These are phyloP conservation scores for Chaenodraco wilsoni DNA, from an alignment of 2,797 vertebrate genomes.

Conservation along the genomic window DNA sequence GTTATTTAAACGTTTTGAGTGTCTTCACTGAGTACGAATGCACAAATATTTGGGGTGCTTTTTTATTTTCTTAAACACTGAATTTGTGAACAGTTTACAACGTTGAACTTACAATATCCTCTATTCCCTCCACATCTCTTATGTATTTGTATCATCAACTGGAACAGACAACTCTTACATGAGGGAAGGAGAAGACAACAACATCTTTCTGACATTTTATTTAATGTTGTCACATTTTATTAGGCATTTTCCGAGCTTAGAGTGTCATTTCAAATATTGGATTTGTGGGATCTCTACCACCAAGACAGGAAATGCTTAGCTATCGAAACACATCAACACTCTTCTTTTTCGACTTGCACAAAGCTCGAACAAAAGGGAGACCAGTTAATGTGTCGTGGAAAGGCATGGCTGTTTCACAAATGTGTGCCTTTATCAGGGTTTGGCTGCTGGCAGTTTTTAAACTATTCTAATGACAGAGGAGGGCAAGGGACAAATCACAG, in stretches of 20 bases:
- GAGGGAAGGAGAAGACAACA: slow-evolving; percentile 10
- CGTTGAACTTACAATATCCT: slow-evolving; percentile 34
- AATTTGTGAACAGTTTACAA: slow-evolving; percentile 56
- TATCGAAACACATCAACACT: slow-evolving; percentile 17
- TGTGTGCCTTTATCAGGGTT: slow-evolving; percentile 81
- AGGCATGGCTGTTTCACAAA: slow-evolving; percentile 70
- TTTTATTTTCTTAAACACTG: slow-evolving; percentile 58
- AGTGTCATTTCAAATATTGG: slow-evolving; percentile 36
- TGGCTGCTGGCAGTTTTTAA: slow-evolving; percentile 67
- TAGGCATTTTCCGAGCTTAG: slow-evolving; percentile 23
- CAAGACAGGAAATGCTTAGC: slow-evolving; percentile 12
- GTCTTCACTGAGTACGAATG: slow-evolving; percentile 26
- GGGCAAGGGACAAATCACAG: slow-evolving; percentile 33
- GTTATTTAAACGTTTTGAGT: slow-evolving; percentile 33
- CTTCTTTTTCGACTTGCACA: slow-evolving; percentile 36
- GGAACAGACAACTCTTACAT: slow-evolving; percentile 41
- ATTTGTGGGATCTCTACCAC: slow-evolving; percentile 17
- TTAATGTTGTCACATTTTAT: slow-evolving; percentile 18
- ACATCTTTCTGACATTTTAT: slow-evolving; percentile 24
- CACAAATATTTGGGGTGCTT: slow-evolving; percentile 48
- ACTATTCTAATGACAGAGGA: slow-evolving; percentile 46
- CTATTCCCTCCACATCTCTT: slow-evolving; percentile 38
- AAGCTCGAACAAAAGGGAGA: slow-evolving; percentile 46
- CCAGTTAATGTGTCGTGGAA: slow-evolving; percentile 37
- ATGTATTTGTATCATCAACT: slow-evolving; percentile 36